Evolutionary conservation across 2,888 invertebrate species (phyloP), one percentile per base, ranked within the genome.

Genomic region (Nebria brevicollis): DNA sequence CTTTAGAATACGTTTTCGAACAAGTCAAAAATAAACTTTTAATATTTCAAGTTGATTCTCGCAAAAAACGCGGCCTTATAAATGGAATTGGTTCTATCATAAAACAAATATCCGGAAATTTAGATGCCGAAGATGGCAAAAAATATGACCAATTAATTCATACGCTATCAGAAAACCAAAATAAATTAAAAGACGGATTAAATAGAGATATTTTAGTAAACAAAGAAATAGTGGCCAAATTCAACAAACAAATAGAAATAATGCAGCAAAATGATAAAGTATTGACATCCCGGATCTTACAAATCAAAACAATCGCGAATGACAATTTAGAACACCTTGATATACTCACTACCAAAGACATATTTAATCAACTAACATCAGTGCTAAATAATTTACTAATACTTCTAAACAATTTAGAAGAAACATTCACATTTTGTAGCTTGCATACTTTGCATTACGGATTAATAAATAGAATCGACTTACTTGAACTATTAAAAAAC

Each of bases 91-190:
- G 72, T 10, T 72, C 26, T 25, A 72, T 72, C 41, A 26, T 72
- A 25, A 72, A 72, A 72, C 72, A 4, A 72, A 25, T 72, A 72
- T 41, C 72, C n/a, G 72, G 26, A 72, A 72, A 72, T 20, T 25
- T 72, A 72, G 72, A 72, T 8, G 72, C 72, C 41, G n/a, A 72
- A n/a, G 72, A 72, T 25, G 72, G 72, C n/a, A 41, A 72, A 72
- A 72, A 72, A 8, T 15, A 72, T 8, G 41, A 72, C 20, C 20
- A 68, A 25, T 68, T 68, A 1, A 68, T 68, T 25, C 20, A 68
- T 68, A 25, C 68, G 1, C 13, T 72, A 26, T 41, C n/a, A 41
- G 34, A 72, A 72, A 72, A 72, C n/a, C 72, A 72, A 72, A 4
- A 15, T 13, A 72, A n/a, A 25, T 72, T 72, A 72, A 26, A 72